Conservation (phyloP, 2,888 invertebrate genomes). For the Xylota sylvarum region DNA sequence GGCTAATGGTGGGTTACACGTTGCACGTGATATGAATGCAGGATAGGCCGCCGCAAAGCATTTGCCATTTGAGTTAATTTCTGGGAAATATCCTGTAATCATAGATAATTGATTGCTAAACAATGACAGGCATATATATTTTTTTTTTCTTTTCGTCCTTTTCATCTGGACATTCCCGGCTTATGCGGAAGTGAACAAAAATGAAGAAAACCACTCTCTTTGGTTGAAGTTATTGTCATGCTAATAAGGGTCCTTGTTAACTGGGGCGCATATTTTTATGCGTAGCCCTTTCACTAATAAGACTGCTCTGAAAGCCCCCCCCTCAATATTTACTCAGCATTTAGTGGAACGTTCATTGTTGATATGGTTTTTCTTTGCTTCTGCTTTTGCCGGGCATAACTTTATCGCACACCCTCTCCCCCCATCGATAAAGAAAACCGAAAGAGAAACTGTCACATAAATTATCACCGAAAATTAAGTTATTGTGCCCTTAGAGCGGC, state of each 20-base stretch:
- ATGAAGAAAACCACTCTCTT: constrained; percentile 5
- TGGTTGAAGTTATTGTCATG: constrained; percentile 49
- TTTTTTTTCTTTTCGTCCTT: constrained; percentile 28
- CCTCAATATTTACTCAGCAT: constrained; percentile 33
- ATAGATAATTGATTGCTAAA: constrained; percentile 74
- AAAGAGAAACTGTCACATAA: constrained; percentile 70
- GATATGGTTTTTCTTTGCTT: constrained; percentile 7
- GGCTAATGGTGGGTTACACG: constrained; percentile 59
- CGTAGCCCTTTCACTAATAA: constrained; percentile 45
- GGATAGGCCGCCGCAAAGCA: constrained; percentile 5
- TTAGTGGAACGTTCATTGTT: constrained; percentile 24
- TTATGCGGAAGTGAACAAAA: constrained; percentile 42
- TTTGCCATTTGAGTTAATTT: constrained; percentile 50
- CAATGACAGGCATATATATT: constrained; percentile 58
- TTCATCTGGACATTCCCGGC: neutral
- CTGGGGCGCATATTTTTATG: constrained; percentile 46
- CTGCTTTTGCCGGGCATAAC: constrained; percentile 56
- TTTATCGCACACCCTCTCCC: neutral
- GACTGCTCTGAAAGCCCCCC: neutral
- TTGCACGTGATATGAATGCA: constrained; percentile 71
- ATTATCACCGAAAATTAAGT: constrained; percentile 73
- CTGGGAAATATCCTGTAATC: constrained; percentile 69
- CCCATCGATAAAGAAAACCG: neutral
- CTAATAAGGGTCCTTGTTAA: constrained; percentile 55
- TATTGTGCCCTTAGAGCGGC: constrained; percentile 44